Conservation (phyloP, 2,797 vertebrate species). For the Platyrinchus mystaceus region DNA sequence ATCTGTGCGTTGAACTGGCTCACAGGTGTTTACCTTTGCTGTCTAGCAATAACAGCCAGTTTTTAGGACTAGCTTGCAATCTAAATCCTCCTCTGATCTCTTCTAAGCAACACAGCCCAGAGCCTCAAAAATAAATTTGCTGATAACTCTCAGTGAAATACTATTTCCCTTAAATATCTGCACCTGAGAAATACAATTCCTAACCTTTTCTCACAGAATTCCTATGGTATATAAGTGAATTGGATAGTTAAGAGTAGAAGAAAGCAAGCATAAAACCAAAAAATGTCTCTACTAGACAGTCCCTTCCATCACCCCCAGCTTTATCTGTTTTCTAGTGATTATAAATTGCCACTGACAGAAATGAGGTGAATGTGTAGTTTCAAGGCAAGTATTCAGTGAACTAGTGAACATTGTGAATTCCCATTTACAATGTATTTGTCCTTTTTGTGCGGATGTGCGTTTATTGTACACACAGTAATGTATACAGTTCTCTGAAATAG, state of each 20-base stretch:
- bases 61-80: background rate
- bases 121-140: background rate
- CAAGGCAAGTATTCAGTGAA: background rate
- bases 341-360: background rate
- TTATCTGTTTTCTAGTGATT: background rate
- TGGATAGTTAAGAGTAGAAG: background rate
- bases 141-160: background rate
- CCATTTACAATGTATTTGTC: background rate
- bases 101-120: background rate
- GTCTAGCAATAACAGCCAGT: background rate
- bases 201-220: background rate
- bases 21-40: conserved; percentile 1
- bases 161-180: background rate
- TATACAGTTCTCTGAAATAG: background rate
- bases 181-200: background rate
- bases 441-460: fast-evolving
- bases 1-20: background rate
- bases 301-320: background rate
- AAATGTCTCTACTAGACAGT: background rate
- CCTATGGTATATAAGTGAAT: background rate
- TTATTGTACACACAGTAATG: background rate
- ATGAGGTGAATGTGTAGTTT: background rate
- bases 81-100: background rate
- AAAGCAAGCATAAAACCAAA: background rate
- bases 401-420: background rate